phyloP scores from a whole-genome alignment of 2,888 invertebrate genomes.

The Subacronicta megacephala region DNA sequence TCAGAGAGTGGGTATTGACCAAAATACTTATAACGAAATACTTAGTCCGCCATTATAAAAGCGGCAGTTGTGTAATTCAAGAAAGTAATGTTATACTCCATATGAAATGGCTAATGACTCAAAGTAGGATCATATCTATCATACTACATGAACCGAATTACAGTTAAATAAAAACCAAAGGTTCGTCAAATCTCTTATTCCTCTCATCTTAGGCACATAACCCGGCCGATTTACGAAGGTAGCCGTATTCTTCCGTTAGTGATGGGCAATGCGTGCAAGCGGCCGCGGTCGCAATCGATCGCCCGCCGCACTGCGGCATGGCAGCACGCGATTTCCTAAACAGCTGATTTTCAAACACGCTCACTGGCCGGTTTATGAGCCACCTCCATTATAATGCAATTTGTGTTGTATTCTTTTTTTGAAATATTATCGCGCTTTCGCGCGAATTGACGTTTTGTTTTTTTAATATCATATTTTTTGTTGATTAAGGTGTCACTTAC shows the following conservation, averaged over 20 bases:
- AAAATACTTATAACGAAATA: too few species aligned
- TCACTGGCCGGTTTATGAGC: conserved; percentile 52
- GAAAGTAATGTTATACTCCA: too few species aligned
- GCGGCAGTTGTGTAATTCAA: neutral
- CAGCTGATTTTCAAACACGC: conserved; percentile 71
- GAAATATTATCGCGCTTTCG: conserved; percentile 13
- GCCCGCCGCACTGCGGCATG: conserved; percentile 76
- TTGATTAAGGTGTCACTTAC: too few species aligned
- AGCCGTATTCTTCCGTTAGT: conserved; percentile 39
- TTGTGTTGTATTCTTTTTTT: conserved; percentile 51
- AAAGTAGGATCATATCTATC: too few species aligned
- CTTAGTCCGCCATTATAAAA: too few species aligned
- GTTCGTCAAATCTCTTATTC: conserved; percentile 24
- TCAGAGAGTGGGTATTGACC: too few species aligned
- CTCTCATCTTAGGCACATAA: conserved; percentile 52
- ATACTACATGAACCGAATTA: too few species aligned
- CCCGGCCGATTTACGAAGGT: conserved; percentile 61
- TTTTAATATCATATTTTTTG: too few species aligned
- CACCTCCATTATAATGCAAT: conserved; percentile 55
- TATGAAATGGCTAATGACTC: too few species aligned
- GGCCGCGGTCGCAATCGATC: conserved; percentile 74
- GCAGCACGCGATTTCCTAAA: conserved; percentile 68
- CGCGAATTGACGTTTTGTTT: conserved; percentile 22
- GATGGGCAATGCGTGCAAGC: conserved; percentile 70
- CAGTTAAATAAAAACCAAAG: too few species aligned